phyloP scores from a whole-genome alignment of 2,113 vertebrate species.

The Mobula birostris region DNA sequence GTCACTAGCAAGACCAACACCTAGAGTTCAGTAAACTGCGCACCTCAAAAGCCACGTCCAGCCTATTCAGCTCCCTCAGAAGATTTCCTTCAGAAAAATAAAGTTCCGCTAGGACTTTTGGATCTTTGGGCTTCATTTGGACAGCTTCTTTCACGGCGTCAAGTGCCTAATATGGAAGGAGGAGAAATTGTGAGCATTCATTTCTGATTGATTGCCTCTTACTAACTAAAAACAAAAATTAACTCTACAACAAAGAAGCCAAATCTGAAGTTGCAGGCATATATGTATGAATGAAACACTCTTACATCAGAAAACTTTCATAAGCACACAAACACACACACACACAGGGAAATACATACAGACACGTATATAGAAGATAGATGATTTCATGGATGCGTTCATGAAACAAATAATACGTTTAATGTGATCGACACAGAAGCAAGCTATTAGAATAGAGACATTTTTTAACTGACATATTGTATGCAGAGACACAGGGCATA shows the following conservation, averaged over 20 bases:
- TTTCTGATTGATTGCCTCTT: neutral
- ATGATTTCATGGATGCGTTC: too few relatives aligned
- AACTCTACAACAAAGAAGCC: neutral
- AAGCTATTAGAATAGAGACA: too few relatives aligned
- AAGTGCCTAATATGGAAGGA: conserved; percentile 60
- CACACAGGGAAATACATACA: neutral
- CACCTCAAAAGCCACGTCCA: conserved; percentile 82
- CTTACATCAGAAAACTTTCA: too few relatives aligned
- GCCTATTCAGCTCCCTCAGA: conserved; percentile 77
- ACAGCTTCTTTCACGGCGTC: conserved; percentile 74
- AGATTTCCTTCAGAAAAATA: conserved; percentile 90
- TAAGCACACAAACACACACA: neutral
- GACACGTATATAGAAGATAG: too few relatives aligned
- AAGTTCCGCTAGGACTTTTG: conserved; percentile 73
- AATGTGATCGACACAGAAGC: too few relatives aligned
- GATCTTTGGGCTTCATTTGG: conserved; percentile 72
- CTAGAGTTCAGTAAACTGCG: neutral
- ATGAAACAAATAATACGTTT: too few relatives aligned
- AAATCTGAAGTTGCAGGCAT: neutral
- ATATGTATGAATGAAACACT: neutral
- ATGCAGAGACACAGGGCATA: too few relatives aligned
- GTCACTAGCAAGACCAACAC: neutral
- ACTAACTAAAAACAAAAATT: neutral
- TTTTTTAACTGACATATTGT: too few relatives aligned
- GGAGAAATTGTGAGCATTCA: neutral